Conservation (phyloP, 2,797 vertebrate genomes). For the Agapornis canus region DNA sequence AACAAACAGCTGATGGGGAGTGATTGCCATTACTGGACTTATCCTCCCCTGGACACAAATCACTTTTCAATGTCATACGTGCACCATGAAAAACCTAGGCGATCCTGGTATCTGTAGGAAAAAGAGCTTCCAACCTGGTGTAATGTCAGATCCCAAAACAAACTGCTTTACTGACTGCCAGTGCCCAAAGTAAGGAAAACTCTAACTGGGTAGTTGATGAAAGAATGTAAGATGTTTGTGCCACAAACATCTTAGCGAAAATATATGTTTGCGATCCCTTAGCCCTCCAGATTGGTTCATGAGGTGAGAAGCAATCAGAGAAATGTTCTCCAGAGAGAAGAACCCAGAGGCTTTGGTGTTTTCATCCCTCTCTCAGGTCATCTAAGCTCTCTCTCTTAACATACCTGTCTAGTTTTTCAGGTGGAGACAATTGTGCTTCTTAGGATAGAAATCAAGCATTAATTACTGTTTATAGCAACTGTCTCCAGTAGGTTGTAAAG, state of each 20-base stretch:
- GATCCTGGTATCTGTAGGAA: background rate
- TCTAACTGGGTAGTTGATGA: background rate
- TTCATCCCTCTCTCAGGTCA: background rate
- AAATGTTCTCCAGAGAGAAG: background rate
- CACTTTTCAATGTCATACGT: background rate
- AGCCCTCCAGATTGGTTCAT: background rate
- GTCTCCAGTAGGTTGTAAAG: background rate
- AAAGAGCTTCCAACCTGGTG: background rate
- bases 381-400: background rate
- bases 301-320: background rate
- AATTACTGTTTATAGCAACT: background rate
- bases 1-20: background rate
- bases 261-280: background rate
- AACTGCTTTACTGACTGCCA: background rate
- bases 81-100: background rate
- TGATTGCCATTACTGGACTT: background rate
- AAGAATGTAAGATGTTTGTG: background rate
- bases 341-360: background rate
- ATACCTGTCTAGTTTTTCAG: background rate
- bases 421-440: background rate
- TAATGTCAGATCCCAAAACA: background rate
- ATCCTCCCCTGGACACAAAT: background rate
- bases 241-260: background rate
- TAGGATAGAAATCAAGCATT: background rate
- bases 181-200: background rate